These are phyloP conservation scores for Heterotis niloticus DNA, from an alignment of 2,113 vertebrate genomes.

Conservation along the genomic window DNA sequence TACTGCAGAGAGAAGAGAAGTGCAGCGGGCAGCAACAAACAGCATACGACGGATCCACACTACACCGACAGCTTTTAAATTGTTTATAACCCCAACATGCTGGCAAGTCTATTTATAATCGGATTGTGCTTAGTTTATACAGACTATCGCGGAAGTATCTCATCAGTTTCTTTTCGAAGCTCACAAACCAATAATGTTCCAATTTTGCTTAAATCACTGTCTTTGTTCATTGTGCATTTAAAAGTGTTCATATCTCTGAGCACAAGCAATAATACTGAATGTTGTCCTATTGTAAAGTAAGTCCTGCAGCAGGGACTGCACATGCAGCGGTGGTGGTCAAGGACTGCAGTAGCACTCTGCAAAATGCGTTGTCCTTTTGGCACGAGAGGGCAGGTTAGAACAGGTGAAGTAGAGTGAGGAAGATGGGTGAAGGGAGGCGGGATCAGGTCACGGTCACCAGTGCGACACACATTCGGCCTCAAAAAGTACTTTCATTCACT, in stretches of 20 bases:
- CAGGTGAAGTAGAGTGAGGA: background rate
- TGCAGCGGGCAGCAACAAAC: background rate
- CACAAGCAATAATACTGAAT: conserved; percentile 15
- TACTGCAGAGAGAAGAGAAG: background rate
- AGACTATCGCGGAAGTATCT: background rate
- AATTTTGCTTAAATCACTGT: conserved; percentile 6
- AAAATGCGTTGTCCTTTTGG: background rate
- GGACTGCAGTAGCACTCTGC: background rate
- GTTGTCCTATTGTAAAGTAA: background rate
- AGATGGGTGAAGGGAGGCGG: background rate
- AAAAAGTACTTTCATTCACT: background rate
- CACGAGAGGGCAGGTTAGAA: background rate
- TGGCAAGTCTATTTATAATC: background rate
- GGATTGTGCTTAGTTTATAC: conserved; percentile 6
- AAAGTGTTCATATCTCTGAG: background rate
- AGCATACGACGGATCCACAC: background rate
- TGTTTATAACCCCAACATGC: conserved; percentile 1
- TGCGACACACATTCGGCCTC: background rate
- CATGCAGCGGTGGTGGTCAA: background rate
- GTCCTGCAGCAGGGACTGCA: background rate
- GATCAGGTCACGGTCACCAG: background rate
- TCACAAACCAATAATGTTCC: background rate
- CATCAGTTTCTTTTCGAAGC: background rate
- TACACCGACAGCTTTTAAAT: background rate
- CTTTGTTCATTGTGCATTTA: conserved; percentile 30